Percentiles rank a stretch among this genome's conserved stretches.
phyloP scores from a whole-genome alignment of 2,888 invertebrate species.

The Colostygia pectinataria region DNA sequence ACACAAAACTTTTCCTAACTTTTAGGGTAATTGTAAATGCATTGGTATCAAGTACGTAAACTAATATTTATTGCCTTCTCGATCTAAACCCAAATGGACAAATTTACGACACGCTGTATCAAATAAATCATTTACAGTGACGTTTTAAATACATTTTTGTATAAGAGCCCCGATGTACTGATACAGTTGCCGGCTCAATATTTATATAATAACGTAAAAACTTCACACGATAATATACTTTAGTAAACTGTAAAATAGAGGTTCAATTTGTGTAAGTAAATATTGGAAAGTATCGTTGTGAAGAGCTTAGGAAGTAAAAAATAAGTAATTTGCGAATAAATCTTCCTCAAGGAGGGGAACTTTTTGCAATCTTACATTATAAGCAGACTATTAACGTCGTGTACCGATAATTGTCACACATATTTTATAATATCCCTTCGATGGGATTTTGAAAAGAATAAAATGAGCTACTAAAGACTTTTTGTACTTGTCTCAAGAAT shows the following conservation, averaged over 20 bases:
- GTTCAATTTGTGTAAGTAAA: constrained; percentile 26
- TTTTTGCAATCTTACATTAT: constrained; percentile 73
- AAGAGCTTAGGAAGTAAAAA: constrained; percentile 60
- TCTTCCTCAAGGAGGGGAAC: constrained; percentile 68
- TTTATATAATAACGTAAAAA: constrained; percentile 23
- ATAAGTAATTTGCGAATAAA: constrained; percentile 83
- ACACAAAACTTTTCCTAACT: too few relatives aligned
- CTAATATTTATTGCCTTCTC: constrained; percentile 66
- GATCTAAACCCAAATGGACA: constrained; percentile 75
- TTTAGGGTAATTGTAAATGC: constrained; percentile 18
- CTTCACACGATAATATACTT: constrained; percentile 12
- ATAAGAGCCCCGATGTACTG: constrained; percentile 71
- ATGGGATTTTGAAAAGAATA: constrained; percentile 41
- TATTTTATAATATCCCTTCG: constrained; percentile 74
- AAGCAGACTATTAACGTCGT: constrained; percentile 80
- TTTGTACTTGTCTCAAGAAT: constrained; percentile 9
- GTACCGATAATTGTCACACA: constrained; percentile 83
- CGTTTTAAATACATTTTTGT: constrained; percentile 83
- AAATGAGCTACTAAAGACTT: constrained; percentile 25
- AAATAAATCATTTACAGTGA: constrained; percentile 78
- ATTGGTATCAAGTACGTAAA: constrained; percentile 27
- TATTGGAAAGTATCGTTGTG: constrained; percentile 41
- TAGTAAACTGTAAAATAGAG: constrained; percentile 5
- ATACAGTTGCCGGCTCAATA: constrained; percentile 36
- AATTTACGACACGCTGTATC: constrained; percentile 75